phyloP scores from a whole-genome alignment of 2,113 vertebrate genomes.

The Pteruthius melanotis region DNA sequence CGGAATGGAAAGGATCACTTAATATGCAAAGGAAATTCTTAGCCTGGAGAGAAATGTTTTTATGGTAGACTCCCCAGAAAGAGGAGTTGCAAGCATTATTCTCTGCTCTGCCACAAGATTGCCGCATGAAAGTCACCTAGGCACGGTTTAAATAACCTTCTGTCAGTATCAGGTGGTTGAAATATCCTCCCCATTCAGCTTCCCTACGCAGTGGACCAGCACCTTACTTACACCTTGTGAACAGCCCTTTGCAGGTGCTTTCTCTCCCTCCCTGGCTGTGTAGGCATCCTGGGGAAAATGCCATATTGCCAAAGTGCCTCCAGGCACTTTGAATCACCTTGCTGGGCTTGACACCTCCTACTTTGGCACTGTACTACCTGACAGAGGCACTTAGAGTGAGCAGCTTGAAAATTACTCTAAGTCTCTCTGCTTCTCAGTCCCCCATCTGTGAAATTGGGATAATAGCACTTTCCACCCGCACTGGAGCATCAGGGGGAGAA shows the following conservation, averaged over 20 bases:
- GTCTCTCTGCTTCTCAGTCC: slow-evolving; percentile 27
- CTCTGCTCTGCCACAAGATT: not conserved
- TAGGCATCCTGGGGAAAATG: not conserved
- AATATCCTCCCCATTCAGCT: not conserved
- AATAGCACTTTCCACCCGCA: slow-evolving; percentile 19
- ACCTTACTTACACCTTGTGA: not conserved
- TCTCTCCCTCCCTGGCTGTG: not conserved
- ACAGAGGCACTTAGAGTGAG: not conserved
- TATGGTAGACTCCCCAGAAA: slow-evolving; percentile 13
- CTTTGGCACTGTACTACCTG: not conserved
- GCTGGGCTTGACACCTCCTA: not conserved
- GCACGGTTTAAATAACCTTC: not conserved
- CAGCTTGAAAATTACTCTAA: slow-evolving; percentile 45
- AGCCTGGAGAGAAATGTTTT: slow-evolving; percentile 24
- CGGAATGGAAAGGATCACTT: slow-evolving; percentile 31
- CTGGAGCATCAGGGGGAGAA: not conserved
- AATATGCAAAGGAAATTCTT: slow-evolving; percentile 38
- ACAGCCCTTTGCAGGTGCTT: not conserved
- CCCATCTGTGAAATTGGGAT: slow-evolving; percentile 52
- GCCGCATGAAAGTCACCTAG: not conserved
- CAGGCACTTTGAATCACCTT: not conserved
- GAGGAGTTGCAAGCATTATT: not conserved
- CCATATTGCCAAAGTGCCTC: not conserved
- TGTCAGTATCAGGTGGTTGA: not conserved
- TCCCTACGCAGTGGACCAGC: not conserved